phyloP scores from a whole-genome alignment of 2,113 vertebrate genomes.

The Bombycilla garrulus region DNA sequence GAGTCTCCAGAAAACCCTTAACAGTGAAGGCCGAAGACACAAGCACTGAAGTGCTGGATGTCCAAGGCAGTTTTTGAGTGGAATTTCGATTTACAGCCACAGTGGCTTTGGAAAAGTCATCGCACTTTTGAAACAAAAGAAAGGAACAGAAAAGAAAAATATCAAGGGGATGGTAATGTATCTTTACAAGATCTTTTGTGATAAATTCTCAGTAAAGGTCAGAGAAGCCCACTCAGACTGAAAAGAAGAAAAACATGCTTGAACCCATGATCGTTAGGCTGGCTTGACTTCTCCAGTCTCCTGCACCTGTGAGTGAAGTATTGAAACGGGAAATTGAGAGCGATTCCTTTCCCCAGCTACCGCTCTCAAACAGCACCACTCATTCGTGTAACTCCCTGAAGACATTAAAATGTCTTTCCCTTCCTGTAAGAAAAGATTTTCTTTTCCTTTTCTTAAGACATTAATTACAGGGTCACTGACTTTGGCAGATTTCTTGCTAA shows the following conservation, averaged over 20 bases:
- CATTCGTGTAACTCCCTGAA: slow-evolving; percentile 17
- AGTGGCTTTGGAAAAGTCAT: background rate
- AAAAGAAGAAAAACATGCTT: background rate
- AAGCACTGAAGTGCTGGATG: background rate
- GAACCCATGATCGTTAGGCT: background rate
- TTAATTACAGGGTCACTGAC: slow-evolving; percentile 53
- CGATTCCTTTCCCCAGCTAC: background rate
- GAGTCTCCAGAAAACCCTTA: background rate
- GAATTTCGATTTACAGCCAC: background rate
- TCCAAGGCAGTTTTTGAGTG: background rate
- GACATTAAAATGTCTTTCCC: slow-evolving; percentile 56
- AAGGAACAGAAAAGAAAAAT: background rate
- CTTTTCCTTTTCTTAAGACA: slow-evolving; percentile 38
- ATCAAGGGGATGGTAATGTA: background rate
- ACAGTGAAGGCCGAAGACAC: background rate
- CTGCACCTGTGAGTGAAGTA: slow-evolving; percentile 24
- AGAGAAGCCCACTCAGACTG: background rate
- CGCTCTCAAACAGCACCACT: background rate
- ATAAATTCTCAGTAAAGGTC: background rate
- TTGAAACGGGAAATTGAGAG: slow-evolving; percentile 13
- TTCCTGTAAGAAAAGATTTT: slow-evolving; percentile 56
- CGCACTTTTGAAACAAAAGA: background rate
- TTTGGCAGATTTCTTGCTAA: slow-evolving; percentile 52
- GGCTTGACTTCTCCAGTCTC: background rate
- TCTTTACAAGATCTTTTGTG: background rate